phyloP scores from a whole-genome alignment of 2,113 vertebrate species.

The Oreochromis spilurus region DNA sequence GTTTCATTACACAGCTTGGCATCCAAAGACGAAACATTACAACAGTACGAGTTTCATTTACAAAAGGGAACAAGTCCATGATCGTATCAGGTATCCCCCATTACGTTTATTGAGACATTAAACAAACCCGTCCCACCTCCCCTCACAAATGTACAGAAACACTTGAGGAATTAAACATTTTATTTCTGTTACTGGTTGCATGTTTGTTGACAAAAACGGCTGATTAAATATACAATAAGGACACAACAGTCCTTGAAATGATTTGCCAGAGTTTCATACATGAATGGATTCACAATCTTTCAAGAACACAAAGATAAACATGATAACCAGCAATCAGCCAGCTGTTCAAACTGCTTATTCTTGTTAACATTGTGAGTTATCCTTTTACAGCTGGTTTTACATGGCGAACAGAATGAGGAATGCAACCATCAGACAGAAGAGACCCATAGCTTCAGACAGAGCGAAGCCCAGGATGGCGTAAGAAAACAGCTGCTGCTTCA shows the following conservation, averaged over 20 bases:
- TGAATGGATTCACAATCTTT: constrained; percentile 60
- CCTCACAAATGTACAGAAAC: background rate
- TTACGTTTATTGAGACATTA: background rate
- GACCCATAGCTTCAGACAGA: constrained; percentile 98
- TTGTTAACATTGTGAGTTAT: constrained; percentile 42
- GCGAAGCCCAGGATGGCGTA: constrained; percentile 98
- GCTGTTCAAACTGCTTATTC: constrained; percentile 40
- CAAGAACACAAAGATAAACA: constrained; percentile 20
- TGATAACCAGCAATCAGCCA: background rate
- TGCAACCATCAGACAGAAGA: constrained; percentile 99
- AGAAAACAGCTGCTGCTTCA: constrained; percentile 99
- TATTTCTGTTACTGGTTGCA: constrained; percentile 59
- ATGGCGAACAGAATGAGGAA: constrained; percentile 99
- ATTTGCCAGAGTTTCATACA: constrained; percentile 76
- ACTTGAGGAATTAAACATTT: constrained; percentile 62
- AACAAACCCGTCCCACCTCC: background rate
- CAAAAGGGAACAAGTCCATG: background rate
- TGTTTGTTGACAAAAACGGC: constrained; percentile 78
- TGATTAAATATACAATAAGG: constrained; percentile 83
- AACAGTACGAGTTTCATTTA: background rate
- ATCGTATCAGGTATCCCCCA: background rate
- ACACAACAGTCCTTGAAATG: constrained; percentile 51
- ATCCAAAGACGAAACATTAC: background rate
- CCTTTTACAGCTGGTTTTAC: constrained; percentile 70
- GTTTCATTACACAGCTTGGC: background rate